Evolutionary conservation across 2,888 invertebrate species (phyloP).

Genomic region (Chelonus formosanus): DNA sequence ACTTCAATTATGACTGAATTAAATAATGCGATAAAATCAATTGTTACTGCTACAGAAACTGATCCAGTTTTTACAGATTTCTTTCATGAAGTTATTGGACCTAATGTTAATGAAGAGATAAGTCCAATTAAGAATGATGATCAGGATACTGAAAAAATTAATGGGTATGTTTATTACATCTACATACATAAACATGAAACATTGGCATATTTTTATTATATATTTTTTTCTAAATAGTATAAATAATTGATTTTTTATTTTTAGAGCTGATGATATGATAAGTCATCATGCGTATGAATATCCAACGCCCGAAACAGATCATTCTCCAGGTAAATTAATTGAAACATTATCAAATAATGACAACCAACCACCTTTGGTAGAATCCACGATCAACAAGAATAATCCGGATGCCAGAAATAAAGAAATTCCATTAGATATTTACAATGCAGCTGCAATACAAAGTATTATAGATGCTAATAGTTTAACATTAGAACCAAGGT

Average conservation of each 20-base stretch:
- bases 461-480: constrained; percentile 60
- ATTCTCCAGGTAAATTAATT: neutral
- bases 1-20: constrained; percentile 61
- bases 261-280: no score
- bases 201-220: no score
- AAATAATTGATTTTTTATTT: no score
- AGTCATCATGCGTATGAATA: no score
- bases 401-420: neutral
- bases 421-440: constrained; percentile 54
- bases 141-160: constrained; percentile 18
- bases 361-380: no score
- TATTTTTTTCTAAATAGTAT: no score
- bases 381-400: no score
- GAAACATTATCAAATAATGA: neutral
- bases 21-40: constrained; percentile 66
- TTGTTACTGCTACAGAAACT: constrained; percentile 66
- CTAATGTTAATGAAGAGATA: neutral
- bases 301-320: no score
- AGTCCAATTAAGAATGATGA: constrained; percentile 52
- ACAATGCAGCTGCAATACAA: constrained; percentile 60
- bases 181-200: no score
- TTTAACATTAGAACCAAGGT: constrained; percentile 16
- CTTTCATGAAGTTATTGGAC: constrained; percentile 61
- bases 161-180: constrained; percentile 21
- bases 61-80: constrained; percentile 68